Conservation (phyloP, 2,113 vertebrate species). For the Phoenicopterus ruber region DNA sequence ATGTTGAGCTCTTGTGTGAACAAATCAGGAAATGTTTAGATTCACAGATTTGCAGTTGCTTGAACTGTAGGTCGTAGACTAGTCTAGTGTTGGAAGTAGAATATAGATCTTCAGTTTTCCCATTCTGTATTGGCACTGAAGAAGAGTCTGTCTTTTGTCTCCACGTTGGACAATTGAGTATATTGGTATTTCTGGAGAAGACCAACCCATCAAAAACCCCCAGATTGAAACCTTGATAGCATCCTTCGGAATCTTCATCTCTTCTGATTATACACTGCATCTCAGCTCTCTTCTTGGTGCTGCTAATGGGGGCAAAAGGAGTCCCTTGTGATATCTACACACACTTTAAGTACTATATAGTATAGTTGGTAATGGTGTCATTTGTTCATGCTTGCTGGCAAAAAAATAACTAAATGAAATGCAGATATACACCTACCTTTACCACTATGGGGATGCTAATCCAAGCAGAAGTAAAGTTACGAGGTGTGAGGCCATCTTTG, state of each 20-base stretch:
- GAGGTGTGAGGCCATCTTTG: not conserved
- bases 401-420: not conserved
- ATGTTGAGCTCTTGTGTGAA: not conserved
- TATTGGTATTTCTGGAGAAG: not conserved
- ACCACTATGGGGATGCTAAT: not conserved
- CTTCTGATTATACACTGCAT: not conserved
- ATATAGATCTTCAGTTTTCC: not conserved
- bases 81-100: not conserved
- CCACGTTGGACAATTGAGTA: not conserved
- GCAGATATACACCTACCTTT: not conserved
- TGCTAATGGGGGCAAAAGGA: not conserved
- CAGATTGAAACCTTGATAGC: not conserved
- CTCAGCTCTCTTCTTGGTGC: not conserved
- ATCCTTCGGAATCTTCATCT: not conserved
- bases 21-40: not conserved
- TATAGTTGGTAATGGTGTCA: not conserved
- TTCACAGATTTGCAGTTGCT: not conserved
- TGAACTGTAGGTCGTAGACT: not conserved
- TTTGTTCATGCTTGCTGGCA: not conserved
- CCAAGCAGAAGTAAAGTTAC: not conserved
- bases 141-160: not conserved
- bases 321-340: not conserved
- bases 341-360: not conserved
- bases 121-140: not conserved
- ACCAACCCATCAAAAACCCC: not conserved